phyloP scores from a whole-genome alignment of 2,888 invertebrate species.

The Pharmacophagus antenor region DNA sequence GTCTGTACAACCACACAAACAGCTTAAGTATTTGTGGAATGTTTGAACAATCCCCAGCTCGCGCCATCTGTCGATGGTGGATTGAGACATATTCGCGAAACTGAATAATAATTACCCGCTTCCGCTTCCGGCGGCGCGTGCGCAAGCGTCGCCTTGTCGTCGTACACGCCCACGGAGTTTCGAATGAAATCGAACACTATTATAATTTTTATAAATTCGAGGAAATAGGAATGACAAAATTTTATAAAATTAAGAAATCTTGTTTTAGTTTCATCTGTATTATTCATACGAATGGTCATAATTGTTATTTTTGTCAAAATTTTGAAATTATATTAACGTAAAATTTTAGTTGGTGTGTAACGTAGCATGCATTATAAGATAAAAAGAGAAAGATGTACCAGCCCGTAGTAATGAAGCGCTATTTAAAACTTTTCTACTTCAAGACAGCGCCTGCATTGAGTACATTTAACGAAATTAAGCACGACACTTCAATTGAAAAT shows the following conservation, averaged over 20 bases:
- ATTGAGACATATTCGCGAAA: slow-evolving; percentile 79
- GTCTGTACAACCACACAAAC: slow-evolving; percentile 59
- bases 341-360: too few species aligned
- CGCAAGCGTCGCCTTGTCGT: slow-evolving; percentile 52
- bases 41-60: slow-evolving; percentile 57
- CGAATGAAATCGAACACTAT: slow-evolving; percentile 61
- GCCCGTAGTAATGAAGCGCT: background rate
- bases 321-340: background rate
- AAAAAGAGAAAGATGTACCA: too few species aligned
- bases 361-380: background rate
- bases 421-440: background rate
- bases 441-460: background rate
- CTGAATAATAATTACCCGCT: slow-evolving; percentile 72
- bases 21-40: slow-evolving; percentile 66
- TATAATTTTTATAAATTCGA: slow-evolving; percentile 23
- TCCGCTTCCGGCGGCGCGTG: slow-evolving; percentile 77
- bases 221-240: background rate
- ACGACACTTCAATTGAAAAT: too few species aligned
- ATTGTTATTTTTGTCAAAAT: background rate
- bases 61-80: slow-evolving; percentile 70
- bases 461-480: too few species aligned
- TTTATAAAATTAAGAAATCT: background rate
- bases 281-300: background rate
- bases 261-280: background rate
- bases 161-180: slow-evolving; percentile 58